phyloP scores from a whole-genome alignment of 2,113 vertebrate species.

The Elachura formosa region DNA sequence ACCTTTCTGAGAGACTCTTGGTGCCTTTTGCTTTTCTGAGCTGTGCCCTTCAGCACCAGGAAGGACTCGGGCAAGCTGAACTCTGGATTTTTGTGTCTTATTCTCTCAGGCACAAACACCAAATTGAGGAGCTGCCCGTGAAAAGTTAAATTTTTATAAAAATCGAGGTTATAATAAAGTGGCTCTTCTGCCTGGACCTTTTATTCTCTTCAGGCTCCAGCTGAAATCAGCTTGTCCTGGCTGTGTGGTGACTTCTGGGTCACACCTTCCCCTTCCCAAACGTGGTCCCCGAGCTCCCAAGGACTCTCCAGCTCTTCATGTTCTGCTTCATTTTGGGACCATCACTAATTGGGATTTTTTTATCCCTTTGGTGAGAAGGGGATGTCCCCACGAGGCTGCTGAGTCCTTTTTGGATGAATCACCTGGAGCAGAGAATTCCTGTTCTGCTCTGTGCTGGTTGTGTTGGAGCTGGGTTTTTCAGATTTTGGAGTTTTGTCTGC shows the following conservation, averaged over 20 bases:
- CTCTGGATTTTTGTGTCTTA: background rate
- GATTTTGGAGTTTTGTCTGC: background rate
- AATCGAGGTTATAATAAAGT: background rate
- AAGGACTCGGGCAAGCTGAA: background rate
- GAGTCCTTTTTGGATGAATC: background rate
- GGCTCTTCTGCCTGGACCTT: background rate
- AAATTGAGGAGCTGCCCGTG: background rate
- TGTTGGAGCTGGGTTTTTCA: background rate
- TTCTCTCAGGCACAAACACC: background rate
- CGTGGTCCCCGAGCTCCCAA: background rate
- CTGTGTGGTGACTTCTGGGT: background rate
- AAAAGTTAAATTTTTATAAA: background rate
- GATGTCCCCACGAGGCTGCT: background rate
- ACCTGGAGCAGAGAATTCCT: background rate
- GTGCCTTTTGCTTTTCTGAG: background rate
- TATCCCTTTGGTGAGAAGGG: background rate
- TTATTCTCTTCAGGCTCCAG: too few species aligned
- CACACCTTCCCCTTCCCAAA: background rate
- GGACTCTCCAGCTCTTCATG: background rate
- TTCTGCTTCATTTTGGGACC: background rate
- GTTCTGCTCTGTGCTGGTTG: background rate
- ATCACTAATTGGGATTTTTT: background rate
- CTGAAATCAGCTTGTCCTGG: background rate
- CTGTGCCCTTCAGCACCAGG: background rate
- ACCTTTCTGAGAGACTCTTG: fast-evolving